Base-by-base conservation (phyloP, 2,888 invertebrate species). In the Ormyrus labotus region DNA sequence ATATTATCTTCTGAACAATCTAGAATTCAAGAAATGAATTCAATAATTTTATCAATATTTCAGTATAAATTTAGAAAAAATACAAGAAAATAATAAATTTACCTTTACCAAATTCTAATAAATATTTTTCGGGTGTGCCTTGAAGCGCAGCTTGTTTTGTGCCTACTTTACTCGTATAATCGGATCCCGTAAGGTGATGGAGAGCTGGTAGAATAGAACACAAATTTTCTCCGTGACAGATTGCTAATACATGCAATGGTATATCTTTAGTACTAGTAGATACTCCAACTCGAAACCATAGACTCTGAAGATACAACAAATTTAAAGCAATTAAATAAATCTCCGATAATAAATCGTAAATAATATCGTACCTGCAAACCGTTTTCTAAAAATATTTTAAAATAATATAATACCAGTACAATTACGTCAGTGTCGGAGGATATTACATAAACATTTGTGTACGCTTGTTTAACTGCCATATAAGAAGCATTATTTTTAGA, bases 141-240 rank as follows among this genome's bases (percentile, higher is more conserved):
- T 47, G 63, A 7, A 63, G 9, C 6, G 63, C 47, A 10, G 63
- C 9, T 45, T 47, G 47, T 45, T 80, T 80, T 13, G 80, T 80
- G 7, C 75, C 80, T 13, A 80, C 55, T 47, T 67, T 80, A 45
- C 80, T 80, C 2, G 80, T 80, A 47, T 80, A 76, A 48, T 76
- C 71, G 5, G 71, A 51, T 6, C 80, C 80, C 9, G 76, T 75
- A 0, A 80, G 60, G 47, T 80, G 76, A 50, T 80, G 80, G 1
- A 75, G 53, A 3, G 76, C 80, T 58, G 55, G 57, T 11, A 81
- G 11, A 7, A 72, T 48, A 19, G 55, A 67, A 47, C 81, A 73
- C 6, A 69, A 10, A 11, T 71, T 19, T 61, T 67, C 57, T 47
- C 68, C 73, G 48, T 63, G 47, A 9, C 9, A 6, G 4, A 11